Evolutionary conservation across 2,888 invertebrate species (phyloP).

Genomic region (Anagyrus pseudococci): DNA sequence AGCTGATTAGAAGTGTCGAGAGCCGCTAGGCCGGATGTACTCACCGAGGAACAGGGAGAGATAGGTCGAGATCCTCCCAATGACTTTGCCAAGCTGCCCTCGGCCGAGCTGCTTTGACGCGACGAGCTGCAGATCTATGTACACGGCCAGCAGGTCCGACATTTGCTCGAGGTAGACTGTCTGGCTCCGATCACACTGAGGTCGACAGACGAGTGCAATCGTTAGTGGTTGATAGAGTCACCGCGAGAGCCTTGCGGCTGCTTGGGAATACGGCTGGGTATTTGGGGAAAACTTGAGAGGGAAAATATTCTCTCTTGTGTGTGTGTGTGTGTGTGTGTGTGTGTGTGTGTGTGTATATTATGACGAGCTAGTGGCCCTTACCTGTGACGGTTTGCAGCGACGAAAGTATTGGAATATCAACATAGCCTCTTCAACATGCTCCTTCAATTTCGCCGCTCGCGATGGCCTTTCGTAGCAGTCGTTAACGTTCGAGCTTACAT

Average conservation of each 20-base stretch:
- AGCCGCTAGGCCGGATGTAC: constrained; percentile 18
- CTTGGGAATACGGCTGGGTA: too few relatives aligned
- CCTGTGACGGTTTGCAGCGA: constrained; percentile 55
- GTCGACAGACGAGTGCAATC: not conserved
- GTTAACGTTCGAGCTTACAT: constrained; percentile 55
- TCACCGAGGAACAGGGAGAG: constrained; percentile 56
- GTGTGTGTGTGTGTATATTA: too few relatives aligned
- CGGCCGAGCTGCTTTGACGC: constrained; percentile 53
- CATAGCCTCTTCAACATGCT: constrained; percentile 58
- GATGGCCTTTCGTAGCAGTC: constrained; percentile 59
- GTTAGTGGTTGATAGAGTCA: not conserved
- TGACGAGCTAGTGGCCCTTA: constrained; percentile 45
- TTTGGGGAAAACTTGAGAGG: too few relatives aligned
- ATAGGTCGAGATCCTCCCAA: constrained; percentile 52
- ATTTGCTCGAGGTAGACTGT: constrained; percentile 58
- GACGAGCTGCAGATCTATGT: constrained; percentile 61
- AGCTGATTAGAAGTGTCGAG: not conserved
- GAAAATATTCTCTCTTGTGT: too few relatives aligned
- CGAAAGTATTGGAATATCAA: constrained; percentile 59
- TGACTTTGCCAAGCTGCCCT: constrained; percentile 52
- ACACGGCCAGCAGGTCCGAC: constrained; percentile 61
- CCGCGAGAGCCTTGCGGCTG: too few relatives aligned
- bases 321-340: too few relatives aligned
- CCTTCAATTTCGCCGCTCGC: constrained; percentile 58
- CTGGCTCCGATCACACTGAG: constrained; percentile 57